phyloP scores from a whole-genome alignment of 1,140 invertebrate genomes.

The Cryptotermes secundus region DNA sequence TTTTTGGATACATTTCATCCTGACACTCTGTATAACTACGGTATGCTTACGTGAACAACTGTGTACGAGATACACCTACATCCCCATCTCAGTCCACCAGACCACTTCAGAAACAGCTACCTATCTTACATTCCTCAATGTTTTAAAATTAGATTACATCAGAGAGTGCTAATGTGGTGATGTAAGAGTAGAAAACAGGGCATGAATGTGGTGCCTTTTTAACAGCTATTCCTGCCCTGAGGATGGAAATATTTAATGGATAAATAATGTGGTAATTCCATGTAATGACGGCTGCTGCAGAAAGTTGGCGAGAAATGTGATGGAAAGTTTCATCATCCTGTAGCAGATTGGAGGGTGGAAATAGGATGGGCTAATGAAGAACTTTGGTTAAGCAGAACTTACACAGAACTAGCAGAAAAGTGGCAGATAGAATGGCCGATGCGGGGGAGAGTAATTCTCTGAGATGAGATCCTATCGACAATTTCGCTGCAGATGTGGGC shows the following conservation, averaged over 20 bases:
- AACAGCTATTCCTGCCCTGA: not conserved
- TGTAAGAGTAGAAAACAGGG: not conserved
- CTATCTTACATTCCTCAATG: not conserved
- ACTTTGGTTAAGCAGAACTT: constrained; percentile 32
- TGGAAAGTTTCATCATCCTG: not conserved
- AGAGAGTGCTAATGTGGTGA: not conserved
- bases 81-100: too few relatives aligned
- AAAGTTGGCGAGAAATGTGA: not conserved
- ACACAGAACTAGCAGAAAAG: constrained; percentile 27
- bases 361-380: constrained; percentile 21
- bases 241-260: constrained; percentile 13
- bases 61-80: too few relatives aligned
- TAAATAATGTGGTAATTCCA: constrained; percentile 4
- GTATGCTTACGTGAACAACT: too few relatives aligned
- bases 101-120: too few relatives aligned
- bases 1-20: too few relatives aligned
- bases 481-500: too few relatives aligned
- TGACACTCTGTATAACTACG: too few relatives aligned
- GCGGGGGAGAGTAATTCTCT: not conserved
- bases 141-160: not conserved
- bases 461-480: too few relatives aligned
- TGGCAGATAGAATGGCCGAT: not conserved
- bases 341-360: not conserved
- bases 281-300: not conserved
- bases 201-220: not conserved